Evolutionary conservation across 2,888 invertebrate genomes (phyloP), one percentile per base, ranked within the genome.

Genomic region (Rhamnusium bicolor): DNA sequence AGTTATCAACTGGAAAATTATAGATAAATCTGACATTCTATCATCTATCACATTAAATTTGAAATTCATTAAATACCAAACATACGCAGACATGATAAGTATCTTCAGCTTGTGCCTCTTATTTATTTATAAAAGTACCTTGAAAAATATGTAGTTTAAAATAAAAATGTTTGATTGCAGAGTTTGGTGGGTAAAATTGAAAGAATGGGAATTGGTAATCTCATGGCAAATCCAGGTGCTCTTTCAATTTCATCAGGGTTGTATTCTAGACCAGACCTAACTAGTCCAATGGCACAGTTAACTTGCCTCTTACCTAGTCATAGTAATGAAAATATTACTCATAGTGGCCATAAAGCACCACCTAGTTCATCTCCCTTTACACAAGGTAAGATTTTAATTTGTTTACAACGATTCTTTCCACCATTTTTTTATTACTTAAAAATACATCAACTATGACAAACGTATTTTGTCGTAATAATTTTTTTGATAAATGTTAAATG

Each of bases 201-300:
- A 86, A 90, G 92, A 75, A 91, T 93, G 69, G 93, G 93, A 16
- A 89, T 94, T 56, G 92, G 92, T 66, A 92, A 92, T 77, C 90
- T 93, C 53, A 92, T 93, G 89, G 91, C 92, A 19, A 91, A 92
- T 14, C 90, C 91, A 0, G 91, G 88, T 29, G 89, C 89, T 3
- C 90, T 93, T 6, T 91, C 92, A 12, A 91, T 93, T 32, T 87
- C 94, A 3, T 91, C 92, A 8, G 91, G 93, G 19, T 84, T 91
- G 84, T 94, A 87, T 88, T 90, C 90, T 0, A 85, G 90, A 46
- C 92, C 92, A 82, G 88, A 89, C 5, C 90, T 93, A 71, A 92
- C 92, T 74, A 95, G 95, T 84, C 95, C 95, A 1, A 94, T 95
- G 93, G 92, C 94, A 76, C 95, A 95, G 88, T 86, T 95, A 63